These are phyloP conservation scores for Myopa testacea DNA, from an alignment of 2,888 invertebrate species.

Conservation along the genomic window DNA sequence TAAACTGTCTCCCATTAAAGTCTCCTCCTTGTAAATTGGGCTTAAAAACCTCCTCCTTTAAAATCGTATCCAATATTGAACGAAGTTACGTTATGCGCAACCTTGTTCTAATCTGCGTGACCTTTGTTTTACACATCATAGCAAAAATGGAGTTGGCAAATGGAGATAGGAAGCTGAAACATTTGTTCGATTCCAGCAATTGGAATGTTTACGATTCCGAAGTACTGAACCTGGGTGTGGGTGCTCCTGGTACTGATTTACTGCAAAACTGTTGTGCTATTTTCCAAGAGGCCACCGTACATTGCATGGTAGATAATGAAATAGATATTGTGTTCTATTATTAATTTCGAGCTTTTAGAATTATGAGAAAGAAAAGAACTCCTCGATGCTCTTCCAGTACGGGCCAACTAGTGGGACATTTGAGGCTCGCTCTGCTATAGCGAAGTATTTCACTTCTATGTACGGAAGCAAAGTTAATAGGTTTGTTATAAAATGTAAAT, in stretches of 20 bases:
- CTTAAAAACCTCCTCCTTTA: no score
- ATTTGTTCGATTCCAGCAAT: slow-evolving; percentile 69
- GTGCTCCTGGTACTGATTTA: slow-evolving; percentile 71
- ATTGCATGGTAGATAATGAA: slow-evolving; percentile 67
- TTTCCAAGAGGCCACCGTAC: slow-evolving; percentile 68
- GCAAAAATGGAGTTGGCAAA: slow-evolving; percentile 45
- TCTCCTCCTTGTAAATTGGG: no score
- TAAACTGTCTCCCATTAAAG: no score
- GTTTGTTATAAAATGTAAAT: slow-evolving; percentile 51
- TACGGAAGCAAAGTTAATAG: slow-evolving; percentile 68
- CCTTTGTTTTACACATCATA: no score
- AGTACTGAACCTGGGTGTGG: slow-evolving; percentile 70
- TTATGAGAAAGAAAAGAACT: slow-evolving; percentile 53
- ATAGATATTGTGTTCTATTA: not conserved
- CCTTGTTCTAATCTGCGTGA: no score
- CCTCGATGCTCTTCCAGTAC: slow-evolving; percentile 70
- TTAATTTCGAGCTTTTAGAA: slow-evolving; percentile 49
- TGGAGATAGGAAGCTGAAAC: slow-evolving; percentile 58
- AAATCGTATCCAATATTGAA: no score
- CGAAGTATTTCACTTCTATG: slow-evolving; percentile 68
- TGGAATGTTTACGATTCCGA: slow-evolving; percentile 69
- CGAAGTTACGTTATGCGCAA: no score
- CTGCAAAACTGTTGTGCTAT: slow-evolving; percentile 68
- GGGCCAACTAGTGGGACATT: slow-evolving; percentile 70
- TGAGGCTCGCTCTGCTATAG: slow-evolving; percentile 69